Conservation (phyloP, 2,797 vertebrate genomes). For the Lindbergichthys nudifrons region DNA sequence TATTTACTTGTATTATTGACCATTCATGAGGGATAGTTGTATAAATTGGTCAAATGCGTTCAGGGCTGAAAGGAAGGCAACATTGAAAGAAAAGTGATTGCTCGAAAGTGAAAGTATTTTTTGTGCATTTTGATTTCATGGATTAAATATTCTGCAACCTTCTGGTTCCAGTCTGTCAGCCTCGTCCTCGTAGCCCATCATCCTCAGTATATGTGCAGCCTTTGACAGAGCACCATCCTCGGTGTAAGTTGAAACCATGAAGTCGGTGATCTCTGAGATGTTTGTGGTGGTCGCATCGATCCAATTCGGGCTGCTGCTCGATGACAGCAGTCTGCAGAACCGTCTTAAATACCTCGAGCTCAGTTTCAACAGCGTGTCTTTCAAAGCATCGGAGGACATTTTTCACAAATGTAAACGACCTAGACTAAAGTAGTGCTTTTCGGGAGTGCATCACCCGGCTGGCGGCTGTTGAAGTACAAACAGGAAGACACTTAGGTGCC, state of each 20-base stretch:
- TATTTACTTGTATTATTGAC: no score
- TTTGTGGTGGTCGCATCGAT: background rate
- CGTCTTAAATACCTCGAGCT: accelerated
- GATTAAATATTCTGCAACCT: no score
- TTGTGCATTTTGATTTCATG: no score
- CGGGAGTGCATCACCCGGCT: no score
- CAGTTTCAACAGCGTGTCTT: accelerated
- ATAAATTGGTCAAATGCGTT: no score
- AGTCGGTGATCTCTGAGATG: background rate
- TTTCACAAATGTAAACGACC: background rate
- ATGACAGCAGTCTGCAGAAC: background rate
- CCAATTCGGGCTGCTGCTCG: no score
- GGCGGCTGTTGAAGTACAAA: no score
- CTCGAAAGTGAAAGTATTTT: no score
- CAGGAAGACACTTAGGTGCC: background rate
- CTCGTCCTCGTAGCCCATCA: accelerated
- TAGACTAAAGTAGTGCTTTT: no score
- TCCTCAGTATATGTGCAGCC: background rate
- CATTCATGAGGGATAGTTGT: no score
- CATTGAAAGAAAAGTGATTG: no score
- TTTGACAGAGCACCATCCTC: background rate
- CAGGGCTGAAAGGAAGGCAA: no score
- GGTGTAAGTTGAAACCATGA: background rate
- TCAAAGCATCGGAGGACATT: background rate
- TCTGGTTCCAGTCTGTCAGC: background rate